Conservation (phyloP, 2,888 invertebrate genomes). For the Tinea pellionella region DNA sequence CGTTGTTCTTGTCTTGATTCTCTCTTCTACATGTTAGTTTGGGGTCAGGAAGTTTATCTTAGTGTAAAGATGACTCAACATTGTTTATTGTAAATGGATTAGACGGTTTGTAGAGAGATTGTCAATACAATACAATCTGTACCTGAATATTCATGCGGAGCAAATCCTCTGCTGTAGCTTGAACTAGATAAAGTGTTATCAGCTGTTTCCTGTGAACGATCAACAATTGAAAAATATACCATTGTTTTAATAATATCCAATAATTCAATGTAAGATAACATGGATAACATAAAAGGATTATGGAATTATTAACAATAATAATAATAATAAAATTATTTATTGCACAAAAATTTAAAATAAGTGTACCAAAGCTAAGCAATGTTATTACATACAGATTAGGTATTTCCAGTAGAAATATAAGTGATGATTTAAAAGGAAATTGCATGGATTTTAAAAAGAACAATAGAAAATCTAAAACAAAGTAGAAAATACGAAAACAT, state of each 20-base stretch:
- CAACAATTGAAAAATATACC: background rate
- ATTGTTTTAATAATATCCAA: background rate
- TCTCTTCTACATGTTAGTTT: too few species aligned
- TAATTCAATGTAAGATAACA: background rate
- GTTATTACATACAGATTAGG: too few species aligned
- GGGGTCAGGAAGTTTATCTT: background rate
- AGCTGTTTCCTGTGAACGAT: slow-evolving; percentile 38
- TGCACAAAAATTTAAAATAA: too few species aligned
- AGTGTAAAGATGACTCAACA: background rate
- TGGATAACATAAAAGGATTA: background rate
- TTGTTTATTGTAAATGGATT: too few species aligned
- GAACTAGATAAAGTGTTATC: slow-evolving; percentile 46
- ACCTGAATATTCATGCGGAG: slow-evolving; percentile 43
- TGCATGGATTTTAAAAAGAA: too few species aligned
- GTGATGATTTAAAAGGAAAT: too few species aligned
- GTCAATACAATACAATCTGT: background rate
- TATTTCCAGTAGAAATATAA: too few species aligned
- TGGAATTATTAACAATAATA: background rate
- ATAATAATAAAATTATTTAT: background rate
- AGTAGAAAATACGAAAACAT: background rate
- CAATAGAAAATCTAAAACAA: too few species aligned
- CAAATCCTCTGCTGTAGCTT: slow-evolving; percentile 40
- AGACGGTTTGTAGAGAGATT: too few species aligned
- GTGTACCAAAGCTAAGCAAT: too few species aligned
- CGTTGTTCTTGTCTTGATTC: background rate